phyloP scores from a whole-genome alignment of 2,797 vertebrate species.

The Cuculus canorus region DNA sequence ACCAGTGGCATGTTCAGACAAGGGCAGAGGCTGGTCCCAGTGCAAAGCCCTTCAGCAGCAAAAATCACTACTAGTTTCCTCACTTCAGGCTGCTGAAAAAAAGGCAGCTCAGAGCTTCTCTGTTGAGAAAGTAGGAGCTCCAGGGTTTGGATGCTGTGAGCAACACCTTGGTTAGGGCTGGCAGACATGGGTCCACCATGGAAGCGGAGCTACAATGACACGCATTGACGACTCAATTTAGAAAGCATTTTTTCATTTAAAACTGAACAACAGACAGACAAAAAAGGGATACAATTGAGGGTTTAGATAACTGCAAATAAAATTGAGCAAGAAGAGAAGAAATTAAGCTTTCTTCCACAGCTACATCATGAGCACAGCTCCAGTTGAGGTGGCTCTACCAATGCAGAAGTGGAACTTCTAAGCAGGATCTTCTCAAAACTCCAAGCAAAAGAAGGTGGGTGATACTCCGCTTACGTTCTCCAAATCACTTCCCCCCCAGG shows the following conservation, averaged over 20 bases:
- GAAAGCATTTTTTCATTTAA: neutral
- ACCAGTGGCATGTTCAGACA: neutral
- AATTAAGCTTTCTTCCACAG: neutral
- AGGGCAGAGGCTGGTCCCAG: neutral
- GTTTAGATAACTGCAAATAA: no score
- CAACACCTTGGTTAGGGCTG: neutral
- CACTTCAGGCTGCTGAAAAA: neutral
- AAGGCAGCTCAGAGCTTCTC: neutral
- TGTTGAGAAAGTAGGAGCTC: neutral
- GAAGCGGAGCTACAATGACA: neutral
- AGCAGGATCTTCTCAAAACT: slow-evolving; percentile 10
- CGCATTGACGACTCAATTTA: neutral
- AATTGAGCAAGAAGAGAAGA: neutral
- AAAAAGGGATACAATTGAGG: neutral
- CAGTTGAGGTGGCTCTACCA: neutral
- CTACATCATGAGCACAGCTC: neutral
- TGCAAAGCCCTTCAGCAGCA: neutral
- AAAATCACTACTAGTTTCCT: neutral
- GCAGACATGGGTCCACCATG: neutral
- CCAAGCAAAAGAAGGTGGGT: slow-evolving; percentile 33
- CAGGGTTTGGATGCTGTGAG: neutral
- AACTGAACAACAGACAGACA: neutral
- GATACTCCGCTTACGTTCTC: slow-evolving; percentile 29
- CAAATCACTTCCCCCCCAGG: neutral
- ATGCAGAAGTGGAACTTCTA: neutral